Base-by-base conservation (phyloP, 2,797 vertebrate genomes). In the Eulemur mongoz region DNA sequence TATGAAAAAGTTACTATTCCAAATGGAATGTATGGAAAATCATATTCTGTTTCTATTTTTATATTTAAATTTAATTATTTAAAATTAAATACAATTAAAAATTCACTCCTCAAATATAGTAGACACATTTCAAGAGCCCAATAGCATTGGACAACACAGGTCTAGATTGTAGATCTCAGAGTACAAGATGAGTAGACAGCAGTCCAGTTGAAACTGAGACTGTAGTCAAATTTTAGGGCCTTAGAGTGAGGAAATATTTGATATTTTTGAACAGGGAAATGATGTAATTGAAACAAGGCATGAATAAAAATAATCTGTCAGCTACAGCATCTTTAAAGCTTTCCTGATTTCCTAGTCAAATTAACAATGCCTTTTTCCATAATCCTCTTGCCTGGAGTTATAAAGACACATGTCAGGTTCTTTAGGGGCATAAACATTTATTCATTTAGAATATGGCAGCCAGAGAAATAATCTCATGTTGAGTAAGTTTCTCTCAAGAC, bases 241-340 rank as follows among this genome's bases (percentile, higher is more conserved):
- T 89, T 50, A 65, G 17, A 75, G 52, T 27, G n/a, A 40, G 14
- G 12, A 45, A 52, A 12, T 35, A 48, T 10, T 54, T 69, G 48
- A 85, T 48, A 61, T 82, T 86, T 92, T 95, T 61, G 9, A 50
- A 40, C 25, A 73, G 14, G 23, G 4, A 89, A 89, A 84, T 70
- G 52, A 78, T 18, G 9, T 50, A 67, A 89, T 40, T n/a, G 63
- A 94, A 83, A 75, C 8, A 69, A 40, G 7, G 27, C 2, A 81
- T 95, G 32, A 45, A 9, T 67, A 67, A 85, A 89, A 95, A 67
- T 65, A 92, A 75, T 45, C 67, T 52, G 32, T 40, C 38, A 95
- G 35, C 32, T 67, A 78, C 3, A 67, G 40, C 11, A 30, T 84
- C 54, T 72, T 94, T 59, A 80, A 79, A 65, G 17, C 14, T 94